Percentiles rank a stretch among this genome's conserved stretches.
Evolutionary conservation across 2,888 invertebrate species (phyloP).

Genomic region (Nudaria mundana): DNA sequence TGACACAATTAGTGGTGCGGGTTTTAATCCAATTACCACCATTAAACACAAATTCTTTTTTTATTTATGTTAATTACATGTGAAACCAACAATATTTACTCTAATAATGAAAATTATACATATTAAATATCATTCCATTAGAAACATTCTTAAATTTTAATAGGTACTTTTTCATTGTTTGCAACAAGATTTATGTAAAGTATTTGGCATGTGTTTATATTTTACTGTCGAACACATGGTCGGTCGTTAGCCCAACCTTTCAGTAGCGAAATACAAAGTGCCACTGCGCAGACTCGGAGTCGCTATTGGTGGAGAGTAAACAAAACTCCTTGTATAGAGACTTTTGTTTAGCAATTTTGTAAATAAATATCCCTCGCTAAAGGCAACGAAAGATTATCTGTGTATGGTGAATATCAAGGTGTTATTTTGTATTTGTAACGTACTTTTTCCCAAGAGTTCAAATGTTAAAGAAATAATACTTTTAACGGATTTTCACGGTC

Average conservation of each 20-base stretch:
- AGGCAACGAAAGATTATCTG: constrained; percentile 13
- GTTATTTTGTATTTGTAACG: constrained; percentile 18
- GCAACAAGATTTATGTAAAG: constrained; percentile 23
- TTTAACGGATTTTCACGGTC: constrained; percentile 74
- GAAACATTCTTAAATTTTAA: no score
- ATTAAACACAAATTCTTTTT: constrained; percentile 39
- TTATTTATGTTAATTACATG: constrained; percentile 33
- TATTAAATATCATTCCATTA: no score
- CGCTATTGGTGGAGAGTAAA: constrained; percentile 14
- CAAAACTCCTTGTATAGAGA: constrained; percentile 15
- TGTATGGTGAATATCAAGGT: constrained; percentile 11
- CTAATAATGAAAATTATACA: no score
- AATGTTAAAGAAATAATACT: constrained; percentile 24
- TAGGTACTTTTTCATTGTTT: constrained; percentile 34
- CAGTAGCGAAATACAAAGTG: constrained; percentile 21
- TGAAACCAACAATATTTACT: constrained; percentile 15
- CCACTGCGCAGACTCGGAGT: constrained; percentile 14
- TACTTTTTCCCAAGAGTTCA: constrained; percentile 25
- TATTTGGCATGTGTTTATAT: constrained; percentile 52
- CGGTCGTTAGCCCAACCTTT: constrained; percentile 31
- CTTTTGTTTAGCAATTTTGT: constrained; percentile 15
- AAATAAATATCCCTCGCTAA: constrained; percentile 15
- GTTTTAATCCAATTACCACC: constrained; percentile 55
- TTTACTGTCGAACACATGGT: constrained; percentile 40
- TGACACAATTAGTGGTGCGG: constrained; percentile 56